Base-by-base conservation (phyloP, 2,888 invertebrate species). In the Acanthococcus lagerstroemiae region DNA sequence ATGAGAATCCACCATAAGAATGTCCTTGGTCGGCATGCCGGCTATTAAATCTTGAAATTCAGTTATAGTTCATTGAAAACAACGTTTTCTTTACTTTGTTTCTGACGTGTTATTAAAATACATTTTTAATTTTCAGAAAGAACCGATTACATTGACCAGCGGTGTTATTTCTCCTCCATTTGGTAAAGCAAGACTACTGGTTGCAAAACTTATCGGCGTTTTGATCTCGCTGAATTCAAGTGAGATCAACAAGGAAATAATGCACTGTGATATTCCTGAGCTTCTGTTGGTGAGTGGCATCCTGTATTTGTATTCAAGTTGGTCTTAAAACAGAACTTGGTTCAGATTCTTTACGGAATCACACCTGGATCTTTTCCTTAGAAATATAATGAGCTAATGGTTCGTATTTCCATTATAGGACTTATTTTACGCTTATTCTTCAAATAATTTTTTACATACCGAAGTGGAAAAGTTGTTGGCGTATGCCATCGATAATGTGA, bases 361-460 rank as follows among this genome's bases (percentile, higher is more conserved):
- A 12, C 12, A 37, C 12, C 9, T 37, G 44, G 9, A 37, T 37
- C 9, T 37, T 55, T 7, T 37, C 37, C 37, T 2, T 37, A 2
- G 37, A 37, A 37, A 2, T 37, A n/a, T 37, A 37, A 37, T 37
- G 3, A 37, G n/a, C 2, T 37, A 15, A 2, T 37, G 2, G n/a
- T 57, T 56, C 26, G n/a, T 57, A 25, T 80, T 83, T 73, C 78
- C 71, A 78, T 83, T 73, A 73, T 78, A 94, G 82, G 88, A 92
- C 77, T 81, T 95, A 78, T 89, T 93, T 81, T 91, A 94, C 80
- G 82, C 83, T 76, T 91, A 88, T 80, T 83, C 86, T 70, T 87
- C 92, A 88, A 95, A 96, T 81, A 95, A 94, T 81, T 95, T 96
- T 80, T 82, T 96, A 75, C 95, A 96, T 78, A 87, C 87, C 71